Evolutionary conservation across 30 jellyfish, hydroid and myxozoan species (phyloP).

Genomic region (Calvadosia cruxmelitensis): DNA sequence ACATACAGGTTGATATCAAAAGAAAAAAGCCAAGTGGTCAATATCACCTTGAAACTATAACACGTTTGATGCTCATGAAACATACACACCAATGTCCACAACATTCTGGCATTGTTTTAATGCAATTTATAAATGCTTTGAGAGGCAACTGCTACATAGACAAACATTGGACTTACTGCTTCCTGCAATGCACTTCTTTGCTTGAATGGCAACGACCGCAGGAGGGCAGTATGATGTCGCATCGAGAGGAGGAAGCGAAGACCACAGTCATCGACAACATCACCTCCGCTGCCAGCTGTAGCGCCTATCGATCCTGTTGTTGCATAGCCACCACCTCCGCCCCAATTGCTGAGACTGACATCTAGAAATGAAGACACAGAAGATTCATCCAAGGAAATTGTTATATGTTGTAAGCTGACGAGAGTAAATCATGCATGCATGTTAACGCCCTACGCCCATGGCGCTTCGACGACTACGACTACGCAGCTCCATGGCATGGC

Average conservation of each 20-base stretch:
- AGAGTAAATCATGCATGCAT: too few species aligned
- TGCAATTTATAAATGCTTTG: not conserved
- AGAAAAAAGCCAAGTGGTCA: too few species aligned
- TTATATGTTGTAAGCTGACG: too few species aligned
- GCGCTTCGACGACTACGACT: too few species aligned
- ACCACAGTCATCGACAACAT: conserved; percentile 94
- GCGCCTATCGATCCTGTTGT: conserved; percentile 97
- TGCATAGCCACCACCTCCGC: conserved; percentile 99
- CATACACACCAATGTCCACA: not conserved
- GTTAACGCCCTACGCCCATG: too few species aligned
- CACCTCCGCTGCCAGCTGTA: conserved; percentile 90
- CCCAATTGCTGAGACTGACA: conserved; percentile 61
- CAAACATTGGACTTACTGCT: conserved; percentile 21
- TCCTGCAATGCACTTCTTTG: conserved; percentile 55
- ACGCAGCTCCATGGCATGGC: too few species aligned
- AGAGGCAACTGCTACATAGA: not conserved
- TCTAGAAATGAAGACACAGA: conserved; percentile 37
- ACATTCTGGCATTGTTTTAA: not conserved
- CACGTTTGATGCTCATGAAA: not conserved
- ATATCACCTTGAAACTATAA: not conserved
- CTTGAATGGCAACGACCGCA: conserved; percentile 55
- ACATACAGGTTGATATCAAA: too few species aligned
- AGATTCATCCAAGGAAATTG: too few species aligned
- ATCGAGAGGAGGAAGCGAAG: conserved; percentile 71
- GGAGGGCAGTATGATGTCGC: conserved; percentile 84